A percentile compares a stretch with the other conserved stretches of the same genome.
Evolutionary conservation across 2,113 vertebrate genomes (phyloP).

Genomic region (Pipa parva): DNA sequence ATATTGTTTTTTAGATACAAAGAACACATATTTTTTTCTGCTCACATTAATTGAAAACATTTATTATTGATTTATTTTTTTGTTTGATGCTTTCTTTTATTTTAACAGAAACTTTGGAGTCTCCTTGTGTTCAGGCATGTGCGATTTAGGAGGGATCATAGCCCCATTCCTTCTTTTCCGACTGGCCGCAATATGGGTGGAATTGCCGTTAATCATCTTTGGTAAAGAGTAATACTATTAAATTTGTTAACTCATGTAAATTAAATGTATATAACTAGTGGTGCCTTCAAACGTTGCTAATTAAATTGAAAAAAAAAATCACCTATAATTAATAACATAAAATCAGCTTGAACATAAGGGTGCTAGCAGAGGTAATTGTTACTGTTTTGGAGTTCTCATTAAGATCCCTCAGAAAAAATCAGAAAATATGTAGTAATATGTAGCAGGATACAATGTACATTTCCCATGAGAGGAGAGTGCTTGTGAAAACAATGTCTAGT

Average conservation of each 20-base stretch:
- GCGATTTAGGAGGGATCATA: slow-evolving; percentile 83
- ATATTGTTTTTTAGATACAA: neutral
- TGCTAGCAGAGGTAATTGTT: too few species aligned
- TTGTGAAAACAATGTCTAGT: too few species aligned
- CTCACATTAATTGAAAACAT: neutral
- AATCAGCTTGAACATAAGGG: too few species aligned
- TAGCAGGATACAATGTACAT: too few species aligned
- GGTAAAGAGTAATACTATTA: slow-evolving; percentile 58
- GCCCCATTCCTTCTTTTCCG: slow-evolving; percentile 85
- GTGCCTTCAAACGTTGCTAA: neutral
- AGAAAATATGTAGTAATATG: too few species aligned
- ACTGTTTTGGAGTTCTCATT: too few species aligned
- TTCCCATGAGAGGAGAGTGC: too few species aligned
- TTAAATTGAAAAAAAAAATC: neutral
- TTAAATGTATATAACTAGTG: neutral
- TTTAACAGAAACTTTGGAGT: slow-evolving; percentile 81
- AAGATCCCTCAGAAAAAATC: too few species aligned
- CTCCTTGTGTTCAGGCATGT: slow-evolving; percentile 82
- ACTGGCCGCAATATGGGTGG: slow-evolving; percentile 78
- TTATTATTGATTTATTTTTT: neutral
- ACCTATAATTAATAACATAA: neutral
- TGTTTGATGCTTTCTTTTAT: slow-evolving; percentile 27
- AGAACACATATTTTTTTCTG: neutral
- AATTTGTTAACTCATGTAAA: neutral
- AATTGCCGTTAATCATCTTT: slow-evolving; percentile 88